Percentiles rank a stretch among this genome's conserved stretches.
phyloP scores from a whole-genome alignment of 2,113 vertebrate species.

The Istiophorus platypterus region DNA sequence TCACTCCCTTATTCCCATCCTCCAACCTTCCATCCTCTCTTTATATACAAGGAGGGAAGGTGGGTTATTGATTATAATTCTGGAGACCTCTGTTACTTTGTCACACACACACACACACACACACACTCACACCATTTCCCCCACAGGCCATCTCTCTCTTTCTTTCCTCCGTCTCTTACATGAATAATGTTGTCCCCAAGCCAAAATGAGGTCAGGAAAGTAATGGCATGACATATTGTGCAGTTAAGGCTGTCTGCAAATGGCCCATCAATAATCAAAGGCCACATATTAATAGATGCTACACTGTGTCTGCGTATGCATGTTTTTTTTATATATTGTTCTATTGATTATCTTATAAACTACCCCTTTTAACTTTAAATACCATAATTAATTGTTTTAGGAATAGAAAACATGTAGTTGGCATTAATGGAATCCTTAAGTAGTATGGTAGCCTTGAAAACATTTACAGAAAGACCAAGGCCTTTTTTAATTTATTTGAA shows the following conservation, averaged over 20 bases:
- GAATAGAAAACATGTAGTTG: slow-evolving; percentile 9
- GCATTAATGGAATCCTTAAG: slow-evolving; percentile 26
- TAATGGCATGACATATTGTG: slow-evolving; percentile 77
- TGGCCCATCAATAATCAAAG: slow-evolving; percentile 79
- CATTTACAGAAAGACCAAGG: not conserved
- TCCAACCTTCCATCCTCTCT: slow-evolving; percentile 41
- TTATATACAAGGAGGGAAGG: slow-evolving; percentile 46
- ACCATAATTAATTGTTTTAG: slow-evolving; percentile 24
- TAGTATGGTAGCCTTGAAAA: not conserved
- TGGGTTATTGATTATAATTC: slow-evolving; percentile 84
- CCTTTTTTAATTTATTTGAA: not conserved
- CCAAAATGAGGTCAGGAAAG: slow-evolving; percentile 84
- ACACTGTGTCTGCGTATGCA: slow-evolving; percentile 43
- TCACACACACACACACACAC: slow-evolving; percentile 42
- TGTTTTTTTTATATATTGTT: slow-evolving; percentile 43
- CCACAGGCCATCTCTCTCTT: slow-evolving; percentile 64
- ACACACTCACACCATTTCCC: slow-evolving; percentile 37
- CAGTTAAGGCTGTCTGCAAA: slow-evolving; percentile 78
- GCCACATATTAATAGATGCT: slow-evolving; percentile 61
- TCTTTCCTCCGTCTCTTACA: slow-evolving; percentile 65
- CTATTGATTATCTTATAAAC: slow-evolving; percentile 46
- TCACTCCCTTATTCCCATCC: slow-evolving; percentile 46
- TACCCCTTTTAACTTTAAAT: slow-evolving; percentile 39
- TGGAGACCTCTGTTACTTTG: slow-evolving; percentile 65
- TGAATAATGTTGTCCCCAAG: slow-evolving; percentile 83